Conservation (phyloP, 92 coral and sea anemone genomes). For the Umimayanthus chanpuru region DNA sequence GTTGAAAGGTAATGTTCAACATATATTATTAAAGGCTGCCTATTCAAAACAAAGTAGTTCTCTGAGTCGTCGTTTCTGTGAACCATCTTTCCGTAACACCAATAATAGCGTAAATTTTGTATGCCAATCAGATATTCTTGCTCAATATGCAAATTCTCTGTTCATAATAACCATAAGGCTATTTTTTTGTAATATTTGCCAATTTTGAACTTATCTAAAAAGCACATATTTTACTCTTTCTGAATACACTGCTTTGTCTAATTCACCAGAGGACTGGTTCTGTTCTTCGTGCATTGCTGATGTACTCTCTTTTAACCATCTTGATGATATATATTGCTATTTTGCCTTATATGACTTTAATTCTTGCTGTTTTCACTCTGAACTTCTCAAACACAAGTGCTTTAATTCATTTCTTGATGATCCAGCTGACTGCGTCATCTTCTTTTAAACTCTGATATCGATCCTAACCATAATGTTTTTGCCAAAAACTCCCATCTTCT, state of each 20-base stretch:
- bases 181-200: conserved; percentile 54
- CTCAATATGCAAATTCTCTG: conserved; percentile 48
- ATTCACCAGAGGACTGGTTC: conserved; percentile 53
- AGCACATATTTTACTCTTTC: conserved; percentile 39
- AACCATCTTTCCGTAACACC: too few species aligned
- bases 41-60: too few species aligned
- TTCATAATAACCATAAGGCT: conserved; percentile 59
- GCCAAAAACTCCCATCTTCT: not conserved
- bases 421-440: conserved; percentile 30
- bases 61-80: too few species aligned
- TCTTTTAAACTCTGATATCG: conserved; percentile 36
- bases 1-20: too few species aligned
- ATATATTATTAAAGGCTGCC: too few species aligned
- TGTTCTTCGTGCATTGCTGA: conserved; percentile 43
- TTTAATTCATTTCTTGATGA: conserved; percentile 38
- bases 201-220: conserved; percentile 57
- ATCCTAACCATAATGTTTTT: conserved; percentile 31
- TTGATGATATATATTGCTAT: conserved; percentile 52
- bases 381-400: conserved; percentile 22
- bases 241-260: conserved; percentile 46
- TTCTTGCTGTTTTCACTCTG: conserved; percentile 30
- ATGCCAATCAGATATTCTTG: conserved; percentile 33
- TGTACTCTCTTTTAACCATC: conserved; percentile 45
- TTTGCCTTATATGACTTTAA: conserved; percentile 40
- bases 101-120: too few species aligned